Percentiles rank a stretch among this genome's conserved stretches.
Evolutionary conservation across 1,140 invertebrate genomes (phyloP).

Genomic region (Chrysopa pallens): DNA sequence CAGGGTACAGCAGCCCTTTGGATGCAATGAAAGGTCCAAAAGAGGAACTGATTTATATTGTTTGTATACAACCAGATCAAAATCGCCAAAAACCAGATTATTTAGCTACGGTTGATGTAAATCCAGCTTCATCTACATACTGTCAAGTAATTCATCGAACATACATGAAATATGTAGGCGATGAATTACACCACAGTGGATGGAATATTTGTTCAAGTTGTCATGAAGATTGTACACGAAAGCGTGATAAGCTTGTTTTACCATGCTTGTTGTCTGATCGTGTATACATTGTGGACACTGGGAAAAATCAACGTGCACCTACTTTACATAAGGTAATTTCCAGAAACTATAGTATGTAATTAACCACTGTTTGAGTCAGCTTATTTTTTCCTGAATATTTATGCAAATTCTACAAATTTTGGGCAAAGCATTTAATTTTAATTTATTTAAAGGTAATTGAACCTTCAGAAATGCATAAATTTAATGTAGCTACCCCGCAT

Average conservation of each 20-base stretch:
- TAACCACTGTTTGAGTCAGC: too few species aligned
- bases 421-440: neutral
- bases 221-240: conserved; percentile 31
- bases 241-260: conserved; percentile 61
- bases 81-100: conserved; percentile 54
- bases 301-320: conserved; percentile 45
- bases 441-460: conserved; percentile 38
- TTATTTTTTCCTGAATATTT: too few species aligned
- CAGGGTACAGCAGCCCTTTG: conserved; percentile 57
- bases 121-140: conserved; percentile 73
- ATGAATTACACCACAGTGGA: conserved; percentile 89
- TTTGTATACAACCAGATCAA: conserved; percentile 54
- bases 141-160: conserved; percentile 76
- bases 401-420: too few species aligned
- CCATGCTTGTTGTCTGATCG: conserved; percentile 68
- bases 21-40: conserved; percentile 66
- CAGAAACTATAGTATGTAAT: too few species aligned
- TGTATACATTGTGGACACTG: conserved; percentile 73
- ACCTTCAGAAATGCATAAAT: conserved; percentile 49
- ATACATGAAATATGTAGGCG: conserved; percentile 53
- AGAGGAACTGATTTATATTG: conserved; percentile 74
- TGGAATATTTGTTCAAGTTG: conserved; percentile 96
- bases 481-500: conserved; percentile 69
- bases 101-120: conserved; percentile 77
- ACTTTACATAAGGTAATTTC: conserved; percentile 36